These are phyloP conservation scores for Hestina assimilis DNA, from an alignment of 1,140 invertebrate genomes.

Conservation along the genomic window DNA sequence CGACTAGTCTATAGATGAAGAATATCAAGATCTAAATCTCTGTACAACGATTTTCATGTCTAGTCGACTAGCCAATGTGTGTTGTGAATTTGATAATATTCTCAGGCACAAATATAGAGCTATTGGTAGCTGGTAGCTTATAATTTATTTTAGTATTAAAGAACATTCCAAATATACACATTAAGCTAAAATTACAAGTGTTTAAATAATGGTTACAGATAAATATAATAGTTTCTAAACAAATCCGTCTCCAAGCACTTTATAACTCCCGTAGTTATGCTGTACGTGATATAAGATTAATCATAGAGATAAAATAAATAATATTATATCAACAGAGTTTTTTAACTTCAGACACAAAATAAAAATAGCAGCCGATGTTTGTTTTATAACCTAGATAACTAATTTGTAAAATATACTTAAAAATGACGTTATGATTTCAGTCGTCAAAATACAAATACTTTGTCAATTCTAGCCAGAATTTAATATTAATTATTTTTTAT, in stretches of 20 bases:
- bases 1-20: conserved; percentile 56
- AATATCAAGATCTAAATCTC: conserved; percentile 17
- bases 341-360: too few relatives aligned
- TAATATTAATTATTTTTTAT: too few relatives aligned
- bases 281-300: too few relatives aligned
- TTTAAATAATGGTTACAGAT: conserved; percentile 5
- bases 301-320: too few relatives aligned
- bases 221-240: background rate
- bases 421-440: too few relatives aligned
- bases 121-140: background rate
- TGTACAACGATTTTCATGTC: conserved; percentile 55
- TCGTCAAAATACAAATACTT: too few relatives aligned
- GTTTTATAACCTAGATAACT: too few relatives aligned
- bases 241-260: conserved; percentile 2
- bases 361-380: too few relatives aligned
- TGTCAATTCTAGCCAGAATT: too few relatives aligned
- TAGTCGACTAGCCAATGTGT: conserved; percentile 46
- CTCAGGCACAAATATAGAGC: conserved; percentile 11
- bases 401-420: too few relatives aligned
- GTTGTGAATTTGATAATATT: conserved; percentile 7
- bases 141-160: conserved; percentile 24
- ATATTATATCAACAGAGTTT: too few relatives aligned
- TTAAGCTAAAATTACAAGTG: background rate
- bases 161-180: conserved; percentile 17
- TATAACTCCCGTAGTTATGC: background rate